Conservation (phyloP, 2,888 invertebrate species). For the Geotrupes spiniger region DNA sequence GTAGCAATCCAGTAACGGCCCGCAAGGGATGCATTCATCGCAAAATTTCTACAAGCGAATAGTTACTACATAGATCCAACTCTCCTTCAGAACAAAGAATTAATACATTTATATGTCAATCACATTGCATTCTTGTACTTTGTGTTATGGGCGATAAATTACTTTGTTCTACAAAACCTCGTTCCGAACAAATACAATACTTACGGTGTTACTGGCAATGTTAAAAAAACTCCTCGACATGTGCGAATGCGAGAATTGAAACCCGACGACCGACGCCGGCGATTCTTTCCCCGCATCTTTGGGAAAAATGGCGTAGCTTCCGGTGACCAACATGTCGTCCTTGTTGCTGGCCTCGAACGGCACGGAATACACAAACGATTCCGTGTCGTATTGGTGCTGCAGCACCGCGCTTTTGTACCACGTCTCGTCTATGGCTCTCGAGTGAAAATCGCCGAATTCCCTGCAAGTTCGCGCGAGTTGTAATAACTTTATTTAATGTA, state of each 20-base stretch:
- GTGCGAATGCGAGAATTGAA: constrained; percentile 72
- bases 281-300: constrained; percentile 72
- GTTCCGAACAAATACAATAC: too few relatives aligned
- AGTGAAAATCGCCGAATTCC: constrained; percentile 74
- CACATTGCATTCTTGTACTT: too few relatives aligned
- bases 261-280: constrained; percentile 86
- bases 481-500: constrained; percentile 9
- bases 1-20: constrained; percentile 73
- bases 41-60: constrained; percentile 46
- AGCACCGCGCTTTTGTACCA: constrained; percentile 91
- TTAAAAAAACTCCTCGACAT: constrained; percentile 69
- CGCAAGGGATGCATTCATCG: constrained; percentile 57
- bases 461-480: constrained; percentile 44
- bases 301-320: constrained; percentile 80
- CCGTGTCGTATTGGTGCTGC: constrained; percentile 73
- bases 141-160: too few relatives aligned
- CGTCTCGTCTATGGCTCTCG: constrained; percentile 78
- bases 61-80: too few relatives aligned
- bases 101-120: too few relatives aligned
- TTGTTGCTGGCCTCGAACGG: constrained; percentile 56
- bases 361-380: constrained; percentile 76
- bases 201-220: constrained; percentile 52
- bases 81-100: too few relatives aligned
- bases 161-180: too few relatives aligned
- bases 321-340: constrained; percentile 68